A percentile compares a stretch with the other conserved stretches of the same genome.
Evolutionary conservation across 2,113 vertebrate species (phyloP).

Genomic region (Falco punctatus): DNA sequence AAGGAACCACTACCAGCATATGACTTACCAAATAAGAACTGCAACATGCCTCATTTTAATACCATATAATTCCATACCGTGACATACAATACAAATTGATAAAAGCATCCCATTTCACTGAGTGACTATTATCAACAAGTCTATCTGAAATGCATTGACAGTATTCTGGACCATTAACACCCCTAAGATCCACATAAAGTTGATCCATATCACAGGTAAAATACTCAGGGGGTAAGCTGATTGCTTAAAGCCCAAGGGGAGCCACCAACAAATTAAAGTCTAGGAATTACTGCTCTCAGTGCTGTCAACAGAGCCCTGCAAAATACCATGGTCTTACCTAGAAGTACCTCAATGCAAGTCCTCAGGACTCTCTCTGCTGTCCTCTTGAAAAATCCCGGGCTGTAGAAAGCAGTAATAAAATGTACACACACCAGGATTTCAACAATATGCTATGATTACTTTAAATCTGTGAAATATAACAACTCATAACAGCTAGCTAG

Average conservation of each 20-base stretch:
- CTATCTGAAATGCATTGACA: background rate
- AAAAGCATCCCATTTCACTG: background rate
- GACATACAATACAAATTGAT: background rate
- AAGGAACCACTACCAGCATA: background rate
- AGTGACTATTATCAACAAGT: background rate
- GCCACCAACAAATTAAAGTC: background rate
- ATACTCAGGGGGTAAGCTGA: background rate
- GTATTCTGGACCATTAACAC: background rate
- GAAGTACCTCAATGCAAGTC: background rate
- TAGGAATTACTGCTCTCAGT: background rate
- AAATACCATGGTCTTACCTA: background rate
- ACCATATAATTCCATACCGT: background rate
- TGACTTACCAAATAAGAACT: background rate
- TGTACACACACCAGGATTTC: background rate
- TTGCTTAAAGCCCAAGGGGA: background rate
- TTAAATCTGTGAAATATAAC: background rate
- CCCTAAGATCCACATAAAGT: background rate
- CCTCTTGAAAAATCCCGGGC: background rate
- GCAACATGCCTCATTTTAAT: background rate
- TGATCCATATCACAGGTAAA: background rate
- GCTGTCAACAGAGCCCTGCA: background rate
- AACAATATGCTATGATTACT: background rate
- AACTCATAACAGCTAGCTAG: background rate
- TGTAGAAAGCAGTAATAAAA: background rate
- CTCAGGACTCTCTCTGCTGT: background rate